Evolutionary conservation across 2,888 invertebrate species (phyloP), one percentile per base, ranked within the genome.

Genomic region (Ophion obscuratus): DNA sequence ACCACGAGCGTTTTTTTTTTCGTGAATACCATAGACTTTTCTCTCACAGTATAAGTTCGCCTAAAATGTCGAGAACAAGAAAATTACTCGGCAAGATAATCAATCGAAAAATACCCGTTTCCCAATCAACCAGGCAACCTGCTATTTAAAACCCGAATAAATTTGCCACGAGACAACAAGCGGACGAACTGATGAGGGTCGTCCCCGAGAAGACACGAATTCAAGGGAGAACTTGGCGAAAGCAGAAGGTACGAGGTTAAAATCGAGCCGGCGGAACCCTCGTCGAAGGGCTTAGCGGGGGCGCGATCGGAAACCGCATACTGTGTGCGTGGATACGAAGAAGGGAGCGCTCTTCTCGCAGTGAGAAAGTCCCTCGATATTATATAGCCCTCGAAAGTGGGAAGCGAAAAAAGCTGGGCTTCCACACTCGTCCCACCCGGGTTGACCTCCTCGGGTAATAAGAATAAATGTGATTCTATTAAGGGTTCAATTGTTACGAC

Each of bases 391-490:
- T 66, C 57, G 79, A 40, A 76, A 81, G 74, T 79, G 84, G 73
- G 66, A 77, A 85, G 84, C 70, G 81, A 81, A 75, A 83, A 53
- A 53, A 53, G 53, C 53, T 53, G 83, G 84, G 84, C 84, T 84
- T 79, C 71, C 80, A 53, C 53, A 14, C 47, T 86, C 62, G 62
- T 68, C 70, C 24, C 64, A 89, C 71, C 88, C 85, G 89, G 91
- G 91, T 92, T 94, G 93, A 94, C 93, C 94, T 93, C 92, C 90
- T 89, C 91, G 91, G 92, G 93, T 94, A 94, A 94, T 94, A 94
- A 93, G 94, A 94, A 94, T 92, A 92, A 94, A 94, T 94, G 94
- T 93, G 94, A 94, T 94, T 94, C 94, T 94, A 94, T 94, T 94
- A 94, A 91, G 91, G 92, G 92, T 93, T 94, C 94, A 92, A 94